Base-by-base conservation (phyloP, 2,113 vertebrate genomes). In the Toxostoma redivivum region DNA sequence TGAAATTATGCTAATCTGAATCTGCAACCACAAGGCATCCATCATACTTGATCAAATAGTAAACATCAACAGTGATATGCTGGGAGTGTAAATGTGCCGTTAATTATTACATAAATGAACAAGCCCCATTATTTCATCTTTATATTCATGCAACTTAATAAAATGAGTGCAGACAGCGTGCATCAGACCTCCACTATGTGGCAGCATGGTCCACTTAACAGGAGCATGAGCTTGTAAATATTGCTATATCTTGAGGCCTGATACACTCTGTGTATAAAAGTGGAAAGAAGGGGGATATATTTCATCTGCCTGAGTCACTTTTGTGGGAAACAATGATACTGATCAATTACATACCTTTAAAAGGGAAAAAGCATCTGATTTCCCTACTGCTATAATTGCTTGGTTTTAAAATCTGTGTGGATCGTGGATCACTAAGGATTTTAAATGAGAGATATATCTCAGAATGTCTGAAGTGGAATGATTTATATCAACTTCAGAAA, bases 1-100 rank as follows among this genome's bases (percentile, higher is more conserved):
- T 98, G 98, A 98, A 98, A 98, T 99, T 98, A 99, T 98, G 98
- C 98, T 98, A 98, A 98, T 98, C 97, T 98, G 98, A 98, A 98
- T 99, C 98, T 98, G 98, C 98, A 98, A 98, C 98, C 99, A 99
- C 98, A 98, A 98, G 98, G 98, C 98, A 99, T 99, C 98, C 98
- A 99, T 99, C 99, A 99, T 98, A 98, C 98, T 98, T 98, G 99
- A 99, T 98, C 98, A 99, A 98, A 98, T 92, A 96, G 98, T 98
- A 99, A 99, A 98, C 98, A 98, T 97, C 97, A 98, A 97, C 95
- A 98, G 98, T 94, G 98, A 98, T 98, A 97, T 76, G 96, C 96
- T 96, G 97, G 89, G 95, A 88, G 98, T 97, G 97, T 93, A 98
- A 98, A 98, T 97, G 98, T 96, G 86, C 94, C 71, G 94, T 98